Conservation (phyloP, 1,140 invertebrate genomes). For the Monomorium pharaonis region DNA sequence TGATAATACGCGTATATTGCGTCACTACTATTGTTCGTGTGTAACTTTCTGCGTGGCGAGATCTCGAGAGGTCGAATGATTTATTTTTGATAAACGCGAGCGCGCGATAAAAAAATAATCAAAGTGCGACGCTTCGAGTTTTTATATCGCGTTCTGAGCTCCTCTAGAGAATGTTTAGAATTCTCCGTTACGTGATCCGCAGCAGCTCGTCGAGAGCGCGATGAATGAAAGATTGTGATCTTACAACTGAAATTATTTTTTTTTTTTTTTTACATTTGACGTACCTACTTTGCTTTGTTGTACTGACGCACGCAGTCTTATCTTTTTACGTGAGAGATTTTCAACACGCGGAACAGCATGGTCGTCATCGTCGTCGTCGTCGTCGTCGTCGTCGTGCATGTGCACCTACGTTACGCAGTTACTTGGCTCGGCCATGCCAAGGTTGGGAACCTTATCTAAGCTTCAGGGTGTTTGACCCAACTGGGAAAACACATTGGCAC, state of each 20-base stretch:
- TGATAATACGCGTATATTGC: neutral
- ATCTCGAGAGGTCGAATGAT: neutral
- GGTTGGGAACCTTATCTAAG: slow-evolving; percentile 77
- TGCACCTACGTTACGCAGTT: slow-evolving; percentile 63
- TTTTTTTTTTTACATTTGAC: neutral
- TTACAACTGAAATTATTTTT: neutral
- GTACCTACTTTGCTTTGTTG: neutral
- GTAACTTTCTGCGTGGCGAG: neutral
- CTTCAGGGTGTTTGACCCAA: slow-evolving; percentile 78
- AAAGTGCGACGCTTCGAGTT: neutral
- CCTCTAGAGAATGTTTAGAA: neutral
- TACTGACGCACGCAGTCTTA: neutral
- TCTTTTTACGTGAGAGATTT: slow-evolving; percentile 19
- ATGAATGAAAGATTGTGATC: slow-evolving; percentile 3
- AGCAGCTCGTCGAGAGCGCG: neutral
- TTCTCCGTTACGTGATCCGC: neutral
- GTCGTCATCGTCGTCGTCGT: neutral
- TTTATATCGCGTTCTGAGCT: neutral
- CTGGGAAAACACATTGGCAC: slow-evolving; percentile 75
- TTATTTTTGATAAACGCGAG: neutral
- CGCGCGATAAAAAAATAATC: neutral
- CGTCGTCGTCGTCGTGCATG: neutral
- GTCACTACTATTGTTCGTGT: neutral
- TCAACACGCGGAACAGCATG: slow-evolving; percentile 4
- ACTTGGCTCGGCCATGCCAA: slow-evolving; percentile 72